Evolutionary conservation across 37 sponge, comb jelly and placozoan species (phyloP).

Genomic region (Amphimedon queenslandica): DNA sequence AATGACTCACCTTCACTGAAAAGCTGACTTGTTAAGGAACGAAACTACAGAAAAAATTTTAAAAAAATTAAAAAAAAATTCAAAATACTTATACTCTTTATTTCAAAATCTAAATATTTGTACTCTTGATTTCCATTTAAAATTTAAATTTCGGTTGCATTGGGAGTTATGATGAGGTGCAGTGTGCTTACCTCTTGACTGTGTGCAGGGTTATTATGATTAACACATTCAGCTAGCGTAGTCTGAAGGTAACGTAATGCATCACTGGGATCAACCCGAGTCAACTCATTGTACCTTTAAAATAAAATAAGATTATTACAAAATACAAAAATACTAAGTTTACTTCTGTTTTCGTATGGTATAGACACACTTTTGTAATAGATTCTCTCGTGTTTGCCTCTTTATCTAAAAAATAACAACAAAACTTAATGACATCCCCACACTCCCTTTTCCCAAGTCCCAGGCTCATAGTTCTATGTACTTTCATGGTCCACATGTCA

Average conservation of each 20-base stretch:
- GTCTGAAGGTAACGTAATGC: conserved; percentile 58
- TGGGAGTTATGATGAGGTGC: no score
- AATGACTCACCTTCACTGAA: neutral
- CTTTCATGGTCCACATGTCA: conserved; percentile 64
- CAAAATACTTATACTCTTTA: neutral
- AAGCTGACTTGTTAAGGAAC: conserved; percentile 20
- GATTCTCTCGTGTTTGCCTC: conserved; percentile 8
- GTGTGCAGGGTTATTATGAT: conserved; percentile 54
- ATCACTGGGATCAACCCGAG: conserved; percentile 22
- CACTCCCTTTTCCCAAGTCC: neutral
- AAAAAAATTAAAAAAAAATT: neutral
- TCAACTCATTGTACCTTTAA: conserved; percentile 52
- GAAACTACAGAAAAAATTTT: conserved; percentile 46
- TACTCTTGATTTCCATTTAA: no score
- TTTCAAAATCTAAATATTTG: no score
- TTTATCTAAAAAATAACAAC: conserved; percentile 25
- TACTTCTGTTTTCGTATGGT: conserved; percentile 31
- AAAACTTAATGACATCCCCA: neutral
- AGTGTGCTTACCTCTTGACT: conserved; percentile 46
- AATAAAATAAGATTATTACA: neutral
- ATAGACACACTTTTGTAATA: conserved; percentile 14
- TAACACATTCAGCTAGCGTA: conserved; percentile 31
- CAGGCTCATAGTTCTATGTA: no score
- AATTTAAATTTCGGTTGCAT: no score
- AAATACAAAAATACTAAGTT: neutral